Evolutionary conservation across 2,888 invertebrate species (phyloP), one percentile per base, ranked within the genome.

Genomic region (Campoletis raptor): DNA sequence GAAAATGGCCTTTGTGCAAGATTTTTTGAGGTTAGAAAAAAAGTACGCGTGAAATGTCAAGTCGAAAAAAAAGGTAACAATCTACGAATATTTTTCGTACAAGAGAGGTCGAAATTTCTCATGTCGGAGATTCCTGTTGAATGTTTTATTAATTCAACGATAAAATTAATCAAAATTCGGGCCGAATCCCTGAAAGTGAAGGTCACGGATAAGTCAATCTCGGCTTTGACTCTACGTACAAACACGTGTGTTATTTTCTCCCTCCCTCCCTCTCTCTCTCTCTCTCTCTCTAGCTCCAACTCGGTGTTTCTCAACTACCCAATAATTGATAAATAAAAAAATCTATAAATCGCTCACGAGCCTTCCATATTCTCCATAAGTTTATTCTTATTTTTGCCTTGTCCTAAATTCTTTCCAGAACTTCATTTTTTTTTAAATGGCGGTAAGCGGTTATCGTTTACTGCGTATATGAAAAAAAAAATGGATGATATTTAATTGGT

Each of bases 271-370:
- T 64, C 42, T 40, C 40, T n/a, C n/a, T n/a, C n/a, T n/a, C n/a
- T n/a, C n/a, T n/a, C n/a, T n/a, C n/a, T n/a, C n/a, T n/a, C n/a
- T n/a, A n/a, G n/a, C n/a, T n/a, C n/a, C n/a, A n/a, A n/a, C n/a
- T n/a, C n/a, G n/a, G n/a, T n/a, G 36, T 52, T 69, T 70, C 79
- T 73, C 67, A 76, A 84, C 61, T 78, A 77, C 76, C 67, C 67
- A 82, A n/a, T 88, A 90, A 90, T 92, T 90, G 91, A 90, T 89
- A 87, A 61, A 90, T 91, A 77, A 10, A 83, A 81, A 80, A 88
- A 86, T 87, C 74, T 81, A 54, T 66, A 12, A 66, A 79, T 66
- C 82, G 30, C 54, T 69, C 61, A 70, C 36, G 70, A 72, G 57
- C 42, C 67, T 67, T 67, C 36, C 36, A 72, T 76, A 54, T 24